Base-by-base conservation (phyloP, 2,888 invertebrate species). In the Phengaris alcon region DNA sequence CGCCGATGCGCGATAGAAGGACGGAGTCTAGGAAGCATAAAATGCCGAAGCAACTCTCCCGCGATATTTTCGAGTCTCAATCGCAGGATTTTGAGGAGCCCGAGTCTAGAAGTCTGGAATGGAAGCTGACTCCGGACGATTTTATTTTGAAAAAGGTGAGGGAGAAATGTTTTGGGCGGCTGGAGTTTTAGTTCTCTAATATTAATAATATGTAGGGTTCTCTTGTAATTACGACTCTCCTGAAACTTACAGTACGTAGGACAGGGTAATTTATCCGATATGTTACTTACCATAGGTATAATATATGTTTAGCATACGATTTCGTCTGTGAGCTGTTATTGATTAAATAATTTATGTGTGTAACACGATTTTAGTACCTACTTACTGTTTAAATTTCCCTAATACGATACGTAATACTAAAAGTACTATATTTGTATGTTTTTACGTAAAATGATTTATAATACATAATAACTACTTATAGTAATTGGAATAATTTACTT, bases 61-160 rank as follows among this genome's bases (percentile, higher is more conserved):
- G 87, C 76, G 92, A 93, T 79, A 76, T 93, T 22, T 93, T 93
- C 77, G 92, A 90, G 57, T 90, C 91, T 2, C 89, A 89, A 77
- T 89, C 90, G 35, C 90, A 88, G 75, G 90, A 90, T 8, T 78
- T 82, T 5, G 88, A 88, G 6, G 88, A 89, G 35, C 77, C 78
- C 5, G 85, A 86, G 68, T 77, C 83, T 3, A 86, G 80, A 68
- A 80, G 82, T 75, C 79, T 86, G 51, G 86, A 90, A 77, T 90
- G 90, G 89, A 89, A 87, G 78, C 80, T 90, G 51, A 88, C 88
- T 52, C 90, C 89, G 6, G 87, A 90, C 72, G 87, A 90, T 75
- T 88, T 84, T 79, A 86, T 90, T 51, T 86, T 93, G 57, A 89
- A 88, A 78, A 83, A 87, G 77, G 82, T 92, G 15, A 83, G 87